Conservation (phyloP, 2,113 vertebrate species). For the Calonectris borealis region DNA sequence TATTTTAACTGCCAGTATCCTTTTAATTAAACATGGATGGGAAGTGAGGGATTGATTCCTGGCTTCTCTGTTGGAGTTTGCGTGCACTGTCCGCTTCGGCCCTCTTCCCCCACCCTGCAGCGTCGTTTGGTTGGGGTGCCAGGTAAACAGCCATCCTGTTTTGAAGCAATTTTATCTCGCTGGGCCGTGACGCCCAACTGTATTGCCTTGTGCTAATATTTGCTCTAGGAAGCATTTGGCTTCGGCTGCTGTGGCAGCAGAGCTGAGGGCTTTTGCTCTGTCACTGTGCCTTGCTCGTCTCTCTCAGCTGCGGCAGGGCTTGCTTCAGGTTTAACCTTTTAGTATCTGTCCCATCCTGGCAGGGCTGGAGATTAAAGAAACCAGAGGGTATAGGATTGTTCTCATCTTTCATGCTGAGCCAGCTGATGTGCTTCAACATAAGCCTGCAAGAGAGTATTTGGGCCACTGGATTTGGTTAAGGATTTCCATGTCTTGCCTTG, state of each 20-base stretch:
- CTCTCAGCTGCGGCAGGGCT: not conserved
- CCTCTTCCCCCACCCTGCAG: not conserved
- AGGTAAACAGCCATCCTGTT: rapidly evolving
- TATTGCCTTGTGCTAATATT: not conserved
- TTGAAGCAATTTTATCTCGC: not conserved
- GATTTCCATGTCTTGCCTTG: not conserved
- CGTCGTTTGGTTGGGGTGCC: not conserved
- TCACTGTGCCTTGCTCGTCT: not conserved
- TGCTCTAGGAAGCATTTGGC: not conserved
- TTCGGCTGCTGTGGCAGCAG: not conserved
- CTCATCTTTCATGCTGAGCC: not conserved
- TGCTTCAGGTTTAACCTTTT: not conserved
- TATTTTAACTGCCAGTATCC: rapidly evolving
- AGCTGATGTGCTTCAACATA: not conserved
- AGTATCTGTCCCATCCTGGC: not conserved
- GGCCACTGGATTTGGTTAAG: not conserved
- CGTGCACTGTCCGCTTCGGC: not conserved
- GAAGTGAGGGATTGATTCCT: not conserved
- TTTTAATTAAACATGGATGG: not conserved
- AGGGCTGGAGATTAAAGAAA: not conserved
- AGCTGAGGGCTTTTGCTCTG: not conserved
- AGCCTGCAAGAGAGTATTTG: not conserved
- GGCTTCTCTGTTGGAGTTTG: not conserved
- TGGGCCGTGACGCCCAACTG: not conserved
- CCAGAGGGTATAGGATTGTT: not conserved